phyloP scores from a whole-genome alignment of 2,113 vertebrate species.

The Apus apus region DNA sequence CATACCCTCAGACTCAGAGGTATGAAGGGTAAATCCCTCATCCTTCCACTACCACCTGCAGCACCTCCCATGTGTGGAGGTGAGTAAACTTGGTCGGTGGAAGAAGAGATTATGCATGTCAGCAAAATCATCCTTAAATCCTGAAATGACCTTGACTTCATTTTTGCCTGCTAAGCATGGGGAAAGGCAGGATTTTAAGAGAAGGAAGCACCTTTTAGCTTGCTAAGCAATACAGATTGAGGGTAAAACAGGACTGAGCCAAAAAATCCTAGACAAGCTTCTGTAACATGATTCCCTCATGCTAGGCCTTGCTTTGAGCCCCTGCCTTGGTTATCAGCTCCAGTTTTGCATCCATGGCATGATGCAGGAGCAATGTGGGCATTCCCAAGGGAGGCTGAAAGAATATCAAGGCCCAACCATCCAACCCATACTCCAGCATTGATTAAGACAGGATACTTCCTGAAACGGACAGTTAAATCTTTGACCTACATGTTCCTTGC shows the following conservation, averaged over 20 bases:
- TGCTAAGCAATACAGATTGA: neutral
- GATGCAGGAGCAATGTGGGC: neutral
- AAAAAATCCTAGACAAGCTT: neutral
- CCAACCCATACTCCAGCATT: fast-evolving
- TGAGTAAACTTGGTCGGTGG: neutral
- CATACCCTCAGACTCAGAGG: neutral
- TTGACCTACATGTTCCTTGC: conserved; percentile 36
- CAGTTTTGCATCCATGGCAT: neutral
- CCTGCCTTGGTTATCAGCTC: neutral
- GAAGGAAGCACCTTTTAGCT: neutral
- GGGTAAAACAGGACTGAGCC: neutral
- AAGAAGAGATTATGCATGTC: neutral
- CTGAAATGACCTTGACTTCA: neutral
- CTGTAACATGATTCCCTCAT: neutral
- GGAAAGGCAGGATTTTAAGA: neutral
- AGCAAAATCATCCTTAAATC: neutral
- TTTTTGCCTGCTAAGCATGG: neutral
- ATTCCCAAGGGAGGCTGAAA: neutral
- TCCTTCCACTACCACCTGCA: neutral
- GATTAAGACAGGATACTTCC: neutral
- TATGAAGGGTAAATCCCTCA: neutral
- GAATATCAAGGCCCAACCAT: neutral
- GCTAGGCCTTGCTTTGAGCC: neutral
- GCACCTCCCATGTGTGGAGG: neutral
- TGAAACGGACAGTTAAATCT: neutral